Evolutionary conservation across 2,888 invertebrate species (phyloP).

Genomic region (Cantharis flavilabris): DNA sequence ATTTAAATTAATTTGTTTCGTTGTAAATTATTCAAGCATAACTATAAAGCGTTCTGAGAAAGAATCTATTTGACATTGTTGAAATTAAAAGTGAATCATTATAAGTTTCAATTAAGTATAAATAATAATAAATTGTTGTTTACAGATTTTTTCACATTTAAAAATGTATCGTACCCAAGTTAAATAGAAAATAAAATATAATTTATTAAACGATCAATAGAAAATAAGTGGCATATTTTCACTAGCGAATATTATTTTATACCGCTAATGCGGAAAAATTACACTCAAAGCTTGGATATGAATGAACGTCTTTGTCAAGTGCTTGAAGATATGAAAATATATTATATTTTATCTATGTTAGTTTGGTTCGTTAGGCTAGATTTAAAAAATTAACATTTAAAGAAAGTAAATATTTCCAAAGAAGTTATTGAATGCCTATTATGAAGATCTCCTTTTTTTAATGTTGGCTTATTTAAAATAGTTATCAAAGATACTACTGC

Average conservation of each 20-base stretch:
- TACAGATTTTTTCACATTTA: not conserved
- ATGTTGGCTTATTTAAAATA: no score
- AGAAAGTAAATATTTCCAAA: not conserved
- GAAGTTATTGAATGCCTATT: not conserved
- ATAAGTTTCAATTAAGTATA: not conserved
- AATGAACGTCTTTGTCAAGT: not conserved
- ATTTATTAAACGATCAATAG: not conserved
- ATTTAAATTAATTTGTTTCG: not conserved
- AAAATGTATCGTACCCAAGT: not conserved
- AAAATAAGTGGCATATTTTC: not conserved
- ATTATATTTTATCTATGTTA: not conserved
- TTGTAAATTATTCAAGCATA: not conserved
- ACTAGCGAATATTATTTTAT: not conserved
- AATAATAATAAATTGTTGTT: not conserved
- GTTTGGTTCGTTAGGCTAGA: not conserved
- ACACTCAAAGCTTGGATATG: not conserved
- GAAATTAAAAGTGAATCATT: not conserved
- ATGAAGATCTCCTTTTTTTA: not conserved
- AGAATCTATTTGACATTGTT: not conserved
- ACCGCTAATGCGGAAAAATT: not conserved
- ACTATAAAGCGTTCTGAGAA: not conserved
- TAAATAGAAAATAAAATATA: not conserved
- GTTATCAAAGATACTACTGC: no score
- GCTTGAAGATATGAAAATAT: not conserved
- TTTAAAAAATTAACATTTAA: not conserved